A percentile compares a stretch with the other conserved stretches of the same genome.
Evolutionary conservation across 1,140 invertebrate genomes (phyloP).

Genomic region (Armadillidium nasatum): DNA sequence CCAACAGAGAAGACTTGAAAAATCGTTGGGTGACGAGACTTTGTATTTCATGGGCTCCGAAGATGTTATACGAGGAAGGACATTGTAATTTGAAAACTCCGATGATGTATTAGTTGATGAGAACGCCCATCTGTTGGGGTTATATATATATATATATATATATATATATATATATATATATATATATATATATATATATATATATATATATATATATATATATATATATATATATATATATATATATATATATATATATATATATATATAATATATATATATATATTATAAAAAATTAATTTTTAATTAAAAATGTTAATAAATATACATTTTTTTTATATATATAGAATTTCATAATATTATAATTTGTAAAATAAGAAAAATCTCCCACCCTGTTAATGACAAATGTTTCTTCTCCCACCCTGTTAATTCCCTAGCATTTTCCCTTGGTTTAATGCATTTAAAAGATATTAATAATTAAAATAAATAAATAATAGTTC

Average conservation of each 20-base stretch:
- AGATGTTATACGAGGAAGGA: background rate
- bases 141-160: constrained; percentile 1
- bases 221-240: constrained; percentile 2
- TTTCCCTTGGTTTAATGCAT: too few species aligned
- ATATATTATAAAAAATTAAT: background rate
- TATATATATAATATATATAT: background rate
- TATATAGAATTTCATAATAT: too few species aligned
- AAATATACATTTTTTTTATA: background rate
- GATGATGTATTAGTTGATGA: background rate
- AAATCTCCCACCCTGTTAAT: too few species aligned
- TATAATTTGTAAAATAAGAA: too few species aligned
- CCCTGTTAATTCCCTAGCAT: too few species aligned
- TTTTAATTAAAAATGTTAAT: background rate
- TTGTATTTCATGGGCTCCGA: background rate
- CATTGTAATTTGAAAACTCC: constrained; percentile 9
- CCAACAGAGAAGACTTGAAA: background rate
- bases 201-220: constrained; percentile 14
- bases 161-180: constrained; percentile 2
- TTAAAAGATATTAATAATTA: too few species aligned
- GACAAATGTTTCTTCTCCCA: too few species aligned
- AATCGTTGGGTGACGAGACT: background rate
- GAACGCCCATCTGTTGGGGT: background rate
- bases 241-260: background rate
- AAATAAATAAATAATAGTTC: too few species aligned
- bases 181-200: constrained; percentile 1